phyloP scores from a whole-genome alignment of 2,797 vertebrate genomes.

The Oceanodroma leucorhoa region DNA sequence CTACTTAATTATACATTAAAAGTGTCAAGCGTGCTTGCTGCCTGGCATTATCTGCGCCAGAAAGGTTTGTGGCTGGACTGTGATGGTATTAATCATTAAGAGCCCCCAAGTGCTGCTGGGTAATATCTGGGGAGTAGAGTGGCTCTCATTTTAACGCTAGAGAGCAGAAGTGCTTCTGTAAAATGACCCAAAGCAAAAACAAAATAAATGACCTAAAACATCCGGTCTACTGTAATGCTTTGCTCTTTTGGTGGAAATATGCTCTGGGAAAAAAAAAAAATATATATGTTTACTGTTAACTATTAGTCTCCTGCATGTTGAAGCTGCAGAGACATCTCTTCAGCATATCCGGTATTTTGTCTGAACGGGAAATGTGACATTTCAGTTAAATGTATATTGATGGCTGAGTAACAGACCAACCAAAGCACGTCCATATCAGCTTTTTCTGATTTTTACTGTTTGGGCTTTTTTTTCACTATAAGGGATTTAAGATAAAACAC shows the following conservation, averaged over 20 bases:
- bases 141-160: conserved; percentile 88
- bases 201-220: conserved; percentile 93
- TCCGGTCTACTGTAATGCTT: conserved; percentile 70
- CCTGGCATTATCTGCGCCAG: conserved; percentile 99
- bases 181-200: conserved; percentile 89
- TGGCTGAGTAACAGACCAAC: not conserved
- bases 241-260: conserved; percentile 71
- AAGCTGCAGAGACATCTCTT: not conserved
- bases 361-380: conserved; percentile 1
- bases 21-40: conserved; percentile 99
- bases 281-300: conserved; percentile 74
- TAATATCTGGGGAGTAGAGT: conserved; percentile 87
- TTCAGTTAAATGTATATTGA: conserved; percentile 28
- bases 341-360: not conserved
- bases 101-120: conserved; percentile 90
- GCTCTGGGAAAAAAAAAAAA: not conserved
- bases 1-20: conserved; percentile 99
- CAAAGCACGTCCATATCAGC: not conserved
- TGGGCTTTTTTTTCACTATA: not conserved
- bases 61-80: conserved; percentile 99
- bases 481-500: not conserved
- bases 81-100: conserved; percentile 99
- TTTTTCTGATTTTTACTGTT: not conserved
- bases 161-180: conserved; percentile 87
- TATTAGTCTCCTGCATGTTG: conserved; percentile 54